Evolutionary conservation across 2,113 vertebrate species (phyloP), one percentile per base, ranked within the genome.

Genomic region (Cairina moschata): DNA sequence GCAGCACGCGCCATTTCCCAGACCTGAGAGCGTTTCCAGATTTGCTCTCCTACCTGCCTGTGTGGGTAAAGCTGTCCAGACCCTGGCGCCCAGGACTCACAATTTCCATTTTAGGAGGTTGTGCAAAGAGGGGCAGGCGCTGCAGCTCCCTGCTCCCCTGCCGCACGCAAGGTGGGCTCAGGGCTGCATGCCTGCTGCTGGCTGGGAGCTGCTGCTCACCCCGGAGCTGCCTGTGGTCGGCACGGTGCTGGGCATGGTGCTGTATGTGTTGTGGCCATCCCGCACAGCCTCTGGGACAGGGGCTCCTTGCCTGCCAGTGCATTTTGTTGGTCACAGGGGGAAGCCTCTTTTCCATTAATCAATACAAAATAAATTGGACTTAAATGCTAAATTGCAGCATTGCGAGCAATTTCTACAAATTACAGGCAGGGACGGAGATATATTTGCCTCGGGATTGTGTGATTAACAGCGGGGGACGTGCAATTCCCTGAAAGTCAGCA

Each of bases 81-180:
- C 86, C 82, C 48, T 40, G 1, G 77, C 2, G 7, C 66, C 78
- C 80, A 6, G 85, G 0, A 3, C 82, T 86, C 59, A 4, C 26
- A 0, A 72, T 88, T 97, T 97, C 96, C 94, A 95, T 95, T 97
- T 97, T 96, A 96, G 96, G 96, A 91, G 92, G 56, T 63, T 69
- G 7, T 71, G 46, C 82, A 74, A 91, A 10, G 36, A 14, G 81
- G 62, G 44, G 79, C 29, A 73, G 69, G 88, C 52, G 28, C 66
- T 91, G 28, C 73, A 79, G 77, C 78, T 67, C 65, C 42, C 40
- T 1, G 11, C 55, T 58, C 44, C 79, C 82, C 17, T 9, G 11
- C 52, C 4, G 2, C 0, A 0, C 58, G 36, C 0, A 20, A 59
- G 84, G 58, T 34, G 54, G 81, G 44, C 66, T 65, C 48, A 26